Base-by-base conservation (phyloP, 1,140 invertebrate species). In the Xylocopa sonorina region DNA sequence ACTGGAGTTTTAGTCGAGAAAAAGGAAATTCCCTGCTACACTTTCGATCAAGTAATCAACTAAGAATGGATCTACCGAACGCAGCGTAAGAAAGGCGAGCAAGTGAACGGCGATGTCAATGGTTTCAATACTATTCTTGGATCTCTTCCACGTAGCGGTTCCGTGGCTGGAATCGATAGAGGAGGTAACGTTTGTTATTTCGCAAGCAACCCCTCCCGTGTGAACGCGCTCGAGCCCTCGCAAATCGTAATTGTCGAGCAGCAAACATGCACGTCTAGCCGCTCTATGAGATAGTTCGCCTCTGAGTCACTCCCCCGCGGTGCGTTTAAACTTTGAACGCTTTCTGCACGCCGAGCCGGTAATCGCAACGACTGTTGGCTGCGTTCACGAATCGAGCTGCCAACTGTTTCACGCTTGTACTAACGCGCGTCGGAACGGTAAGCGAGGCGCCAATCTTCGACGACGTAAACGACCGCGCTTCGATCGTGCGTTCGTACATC, bases 21-120 rank as follows among this genome's bases (percentile, higher is more conserved):
- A n/a, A n/a, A 38, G 64, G 18, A 67, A 51, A 32, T 51, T 10
- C 14, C 18, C 3, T 3, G 21, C 4, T 3, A 7, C 12, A 18
- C 12, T 14, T 46, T 18, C n/a, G n/a, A n/a, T n/a, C n/a, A 27
- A 29, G 38, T 6, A 18, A 64, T 9, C 21, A 16, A 43, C 3
- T 32, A 18, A 24, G 48, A n/a, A 41, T 53, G 32, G 48, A 66
- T 53, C 10, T 12, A 10, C 21, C 14, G 60, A 32, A 68, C 38
- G 67, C 64, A 48, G 24, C 3, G 32, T 46, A 48, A 24, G 24
- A 32, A 46, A 69, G 14, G 41, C 60, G 50, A 66, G 27, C 62
- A 71, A 69, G 50, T 81, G 75, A 68, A 77, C 75, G 81, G 75
- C 81, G 78, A 83, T 83, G 81, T 81, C 80, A 83, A 83, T 83